Conservation (phyloP, 2,797 vertebrate species). For the Propithecus perrieri region DNA sequence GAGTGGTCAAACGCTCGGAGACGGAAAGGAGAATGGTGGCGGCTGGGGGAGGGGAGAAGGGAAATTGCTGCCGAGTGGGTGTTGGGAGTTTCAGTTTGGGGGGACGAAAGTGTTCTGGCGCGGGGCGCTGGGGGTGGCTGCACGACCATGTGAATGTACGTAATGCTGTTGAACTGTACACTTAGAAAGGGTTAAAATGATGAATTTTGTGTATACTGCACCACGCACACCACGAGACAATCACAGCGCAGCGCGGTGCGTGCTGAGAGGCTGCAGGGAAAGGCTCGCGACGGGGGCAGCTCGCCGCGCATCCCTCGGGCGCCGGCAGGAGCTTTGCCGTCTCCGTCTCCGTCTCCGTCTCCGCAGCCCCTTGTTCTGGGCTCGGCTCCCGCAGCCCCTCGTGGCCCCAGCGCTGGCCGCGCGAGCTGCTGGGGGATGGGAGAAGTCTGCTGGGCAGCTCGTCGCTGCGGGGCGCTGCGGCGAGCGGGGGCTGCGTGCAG, state of each 20-base stretch:
- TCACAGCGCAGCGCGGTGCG: background rate
- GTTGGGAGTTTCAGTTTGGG: background rate
- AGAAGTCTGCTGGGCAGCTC: background rate
- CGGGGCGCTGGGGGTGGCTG: too few relatives aligned
- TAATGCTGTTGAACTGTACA: background rate
- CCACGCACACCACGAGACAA: background rate
- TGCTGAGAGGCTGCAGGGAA: background rate
- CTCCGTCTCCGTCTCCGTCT: background rate
- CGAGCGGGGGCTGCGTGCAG: background rate
- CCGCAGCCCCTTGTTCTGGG: background rate
- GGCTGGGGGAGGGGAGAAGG: background rate
- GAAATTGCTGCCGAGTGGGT: background rate
- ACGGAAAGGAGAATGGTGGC: background rate
- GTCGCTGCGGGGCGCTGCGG: background rate
- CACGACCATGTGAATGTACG: background rate
- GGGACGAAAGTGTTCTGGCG: background rate
- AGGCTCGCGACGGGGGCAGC: background rate
- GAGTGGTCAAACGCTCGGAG: background rate
- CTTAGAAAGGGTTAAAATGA: background rate
- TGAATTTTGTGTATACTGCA: background rate
- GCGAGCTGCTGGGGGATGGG: rapidly evolving
- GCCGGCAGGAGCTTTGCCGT: background rate
- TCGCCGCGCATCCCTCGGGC: rapidly evolving
- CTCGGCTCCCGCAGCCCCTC: too few relatives aligned
- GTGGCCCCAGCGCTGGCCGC: too few relatives aligned